These are phyloP conservation scores for Parnassius apollo DNA, from an alignment of 2,888 invertebrate species.

Conservation along the genomic window DNA sequence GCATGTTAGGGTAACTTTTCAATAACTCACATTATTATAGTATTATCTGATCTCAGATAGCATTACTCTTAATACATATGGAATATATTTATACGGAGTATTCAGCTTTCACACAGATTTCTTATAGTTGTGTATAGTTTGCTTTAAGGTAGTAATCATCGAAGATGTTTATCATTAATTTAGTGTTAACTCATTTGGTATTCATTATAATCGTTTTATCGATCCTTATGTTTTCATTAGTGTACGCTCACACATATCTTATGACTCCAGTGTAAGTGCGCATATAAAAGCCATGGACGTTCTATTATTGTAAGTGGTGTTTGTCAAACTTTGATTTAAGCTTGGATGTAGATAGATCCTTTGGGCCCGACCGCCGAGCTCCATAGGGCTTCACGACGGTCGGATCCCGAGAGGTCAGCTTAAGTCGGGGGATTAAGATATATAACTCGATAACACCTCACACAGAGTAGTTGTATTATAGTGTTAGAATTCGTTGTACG, in stretches of 20 bases:
- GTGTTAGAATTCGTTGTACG: conserved; percentile 5
- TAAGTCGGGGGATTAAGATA: conserved; percentile 17
- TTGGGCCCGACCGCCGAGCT: conserved; percentile 3
- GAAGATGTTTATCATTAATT: conserved; percentile 7
- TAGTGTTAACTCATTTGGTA: conserved; percentile 1
- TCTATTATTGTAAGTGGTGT: conserved; percentile 2
- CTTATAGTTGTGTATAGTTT: conserved; percentile 20
- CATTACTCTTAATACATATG: conserved; percentile 11
- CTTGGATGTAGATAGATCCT: conserved; percentile 16
- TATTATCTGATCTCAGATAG: conserved; percentile 7
- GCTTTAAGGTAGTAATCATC: conserved; percentile 13
- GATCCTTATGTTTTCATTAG: background rate
- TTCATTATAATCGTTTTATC: background rate
- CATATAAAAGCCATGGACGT: background rate
- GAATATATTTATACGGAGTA: conserved; percentile 5
- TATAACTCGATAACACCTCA: conserved; percentile 22
- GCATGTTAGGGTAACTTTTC: conserved; percentile 32
- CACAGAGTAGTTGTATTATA: conserved; percentile 23
- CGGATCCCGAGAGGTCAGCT: conserved; percentile 10
- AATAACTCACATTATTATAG: conserved; percentile 11
- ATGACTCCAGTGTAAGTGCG: background rate
- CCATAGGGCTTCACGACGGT: background rate
- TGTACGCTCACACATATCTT: conserved; percentile 1
- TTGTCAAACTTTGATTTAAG: conserved; percentile 19
- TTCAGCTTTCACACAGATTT: conserved; percentile 23